phyloP scores from a whole-genome alignment of 2,797 vertebrate species.

The Semaprochilodus insignis region DNA sequence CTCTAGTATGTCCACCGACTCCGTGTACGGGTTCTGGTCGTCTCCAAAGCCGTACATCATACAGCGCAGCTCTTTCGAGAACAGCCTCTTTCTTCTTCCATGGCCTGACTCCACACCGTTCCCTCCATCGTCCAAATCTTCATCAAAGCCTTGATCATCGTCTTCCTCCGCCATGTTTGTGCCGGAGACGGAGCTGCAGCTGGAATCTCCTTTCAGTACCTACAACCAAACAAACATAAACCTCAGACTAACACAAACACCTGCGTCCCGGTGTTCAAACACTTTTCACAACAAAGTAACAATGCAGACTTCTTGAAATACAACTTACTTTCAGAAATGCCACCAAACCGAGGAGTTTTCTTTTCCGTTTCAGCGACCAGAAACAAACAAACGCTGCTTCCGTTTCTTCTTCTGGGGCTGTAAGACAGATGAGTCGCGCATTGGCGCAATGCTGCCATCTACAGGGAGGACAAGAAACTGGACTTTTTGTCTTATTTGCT shows the following conservation, averaged over 20 bases:
- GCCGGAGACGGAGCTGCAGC: not conserved
- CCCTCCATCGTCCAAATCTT: conserved; percentile 88
- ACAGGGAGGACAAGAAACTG: not conserved
- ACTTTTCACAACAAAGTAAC: not conserved
- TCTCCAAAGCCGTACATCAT: conserved; percentile 99
- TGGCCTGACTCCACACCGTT: conserved; percentile 87
- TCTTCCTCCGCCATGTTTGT: conserved; percentile 81
- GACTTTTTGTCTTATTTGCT: too few species aligned
- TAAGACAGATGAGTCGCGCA: not conserved
- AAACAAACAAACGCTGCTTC: not conserved
- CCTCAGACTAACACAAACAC: not conserved
- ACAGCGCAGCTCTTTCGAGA: conserved; percentile 96
- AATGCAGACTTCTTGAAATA: too few species aligned
- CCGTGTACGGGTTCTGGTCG: conserved; percentile 98
- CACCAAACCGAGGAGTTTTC: too few species aligned
- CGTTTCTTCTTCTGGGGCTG: not conserved
- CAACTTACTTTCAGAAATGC: too few species aligned
- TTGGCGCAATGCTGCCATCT: not conserved
- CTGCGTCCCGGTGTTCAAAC: not conserved
- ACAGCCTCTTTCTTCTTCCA: conserved; percentile 92
- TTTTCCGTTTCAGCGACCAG: not conserved
- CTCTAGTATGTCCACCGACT: conserved; percentile 96
- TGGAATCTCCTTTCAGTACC: not conserved
- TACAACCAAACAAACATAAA: not conserved
- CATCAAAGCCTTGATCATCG: conserved; percentile 87